A percentile compares a stretch with the other conserved stretches of the same genome.
Conservation (phyloP, 2,888 invertebrate genomes). For the Trypoxylon attenuatum region DNA sequence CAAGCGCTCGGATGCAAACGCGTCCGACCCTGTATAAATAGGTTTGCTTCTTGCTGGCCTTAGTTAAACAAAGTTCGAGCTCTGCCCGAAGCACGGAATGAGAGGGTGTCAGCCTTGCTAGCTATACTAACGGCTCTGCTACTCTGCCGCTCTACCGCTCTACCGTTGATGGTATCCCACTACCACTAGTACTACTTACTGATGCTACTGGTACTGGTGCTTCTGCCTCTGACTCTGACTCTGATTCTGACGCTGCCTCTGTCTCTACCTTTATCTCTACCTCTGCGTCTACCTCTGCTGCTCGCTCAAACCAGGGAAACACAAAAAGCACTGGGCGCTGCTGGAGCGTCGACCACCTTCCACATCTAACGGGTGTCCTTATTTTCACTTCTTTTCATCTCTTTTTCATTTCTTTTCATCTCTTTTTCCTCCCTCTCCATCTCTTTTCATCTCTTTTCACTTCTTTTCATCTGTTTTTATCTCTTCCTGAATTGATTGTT, state of each 20-base stretch:
- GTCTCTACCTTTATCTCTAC: conserved; percentile 4
- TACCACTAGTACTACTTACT: no score
- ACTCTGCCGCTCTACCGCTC: background rate
- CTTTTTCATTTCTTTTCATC: background rate
- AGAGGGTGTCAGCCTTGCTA: conserved; percentile 23
- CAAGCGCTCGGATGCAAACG: conserved; percentile 38
- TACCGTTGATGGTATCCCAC: no score
- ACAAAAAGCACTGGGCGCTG: conserved; percentile 69
- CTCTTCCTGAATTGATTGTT: no score
- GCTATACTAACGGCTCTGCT: background rate
- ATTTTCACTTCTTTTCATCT: background rate
- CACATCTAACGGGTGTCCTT: conserved; percentile 58
- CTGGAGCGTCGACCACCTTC: conserved; percentile 61
- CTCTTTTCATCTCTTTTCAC: no score
- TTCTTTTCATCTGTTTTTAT: no score
- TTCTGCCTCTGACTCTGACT: background rate
- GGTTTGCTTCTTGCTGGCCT: conserved; percentile 72
- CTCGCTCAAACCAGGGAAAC: conserved; percentile 63
- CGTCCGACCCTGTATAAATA: conserved; percentile 70
- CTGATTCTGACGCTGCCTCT: no score
- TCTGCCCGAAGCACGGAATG: background rate
- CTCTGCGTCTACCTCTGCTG: conserved; percentile 22
- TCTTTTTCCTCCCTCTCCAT: no score
- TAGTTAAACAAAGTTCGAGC: conserved; percentile 73
- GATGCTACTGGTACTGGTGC: conserved; percentile 24